Evolutionary conservation across 2,113 vertebrate genomes (phyloP).

Genomic region (Mirza zaza): DNA sequence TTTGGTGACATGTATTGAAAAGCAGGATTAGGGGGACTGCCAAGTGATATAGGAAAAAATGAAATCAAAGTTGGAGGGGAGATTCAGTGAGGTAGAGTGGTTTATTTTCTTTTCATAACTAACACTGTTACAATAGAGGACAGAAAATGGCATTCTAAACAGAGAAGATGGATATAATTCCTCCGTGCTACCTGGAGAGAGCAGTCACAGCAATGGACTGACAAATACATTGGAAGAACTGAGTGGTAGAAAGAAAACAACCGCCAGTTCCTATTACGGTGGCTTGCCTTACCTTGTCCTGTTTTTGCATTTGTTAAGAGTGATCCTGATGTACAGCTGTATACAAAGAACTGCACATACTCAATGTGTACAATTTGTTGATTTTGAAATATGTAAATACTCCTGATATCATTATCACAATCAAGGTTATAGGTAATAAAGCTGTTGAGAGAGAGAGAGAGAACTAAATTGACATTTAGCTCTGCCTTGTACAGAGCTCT

Average conservation of each 20-base stretch:
- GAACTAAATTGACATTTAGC: background rate
- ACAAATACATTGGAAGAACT: background rate
- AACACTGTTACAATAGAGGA: background rate
- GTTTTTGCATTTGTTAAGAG: background rate
- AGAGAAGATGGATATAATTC: background rate
- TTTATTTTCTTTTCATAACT: constrained; percentile 28
- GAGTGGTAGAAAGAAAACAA: background rate
- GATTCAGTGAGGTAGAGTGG: background rate
- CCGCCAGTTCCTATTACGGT: background rate
- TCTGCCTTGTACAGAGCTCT: background rate
- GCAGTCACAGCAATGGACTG: background rate
- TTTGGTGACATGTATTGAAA: background rate
- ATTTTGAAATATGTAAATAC: background rate
- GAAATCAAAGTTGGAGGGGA: background rate
- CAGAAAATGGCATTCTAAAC: background rate
- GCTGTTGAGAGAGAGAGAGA: background rate
- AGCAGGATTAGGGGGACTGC: background rate
- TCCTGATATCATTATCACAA: background rate
- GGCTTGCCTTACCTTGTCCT: background rate
- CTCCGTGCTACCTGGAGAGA: background rate
- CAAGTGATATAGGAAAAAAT: background rate
- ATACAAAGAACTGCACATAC: background rate
- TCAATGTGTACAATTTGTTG: background rate
- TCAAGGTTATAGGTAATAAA: background rate
- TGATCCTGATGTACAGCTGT: background rate